Evolutionary conservation across 2,888 invertebrate species (phyloP).

Genomic region (Pammene fasciana): DNA sequence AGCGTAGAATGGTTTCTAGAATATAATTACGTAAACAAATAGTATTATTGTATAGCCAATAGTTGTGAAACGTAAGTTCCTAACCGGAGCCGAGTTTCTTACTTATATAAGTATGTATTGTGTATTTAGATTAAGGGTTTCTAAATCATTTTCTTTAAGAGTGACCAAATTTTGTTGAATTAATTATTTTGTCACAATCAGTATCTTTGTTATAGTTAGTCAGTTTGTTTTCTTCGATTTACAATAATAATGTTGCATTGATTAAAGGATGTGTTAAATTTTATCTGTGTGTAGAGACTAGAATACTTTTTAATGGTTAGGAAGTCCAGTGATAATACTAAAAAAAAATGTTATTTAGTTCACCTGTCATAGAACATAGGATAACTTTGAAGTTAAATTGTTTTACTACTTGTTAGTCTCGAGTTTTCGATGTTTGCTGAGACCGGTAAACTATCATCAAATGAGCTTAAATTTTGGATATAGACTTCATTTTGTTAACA

Average conservation of each 20-base stretch:
- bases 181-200: neutral
- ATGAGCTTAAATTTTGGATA: too few species aligned
- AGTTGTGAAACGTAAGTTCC: conserved; percentile 13
- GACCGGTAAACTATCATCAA: too few species aligned
- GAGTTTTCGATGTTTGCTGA: neutral
- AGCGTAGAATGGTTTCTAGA: conserved; percentile 8
- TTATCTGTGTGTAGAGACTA: neutral
- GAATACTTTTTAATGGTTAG: neutral
- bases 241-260: conserved; percentile 1
- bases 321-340: neutral
- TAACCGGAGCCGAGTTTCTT: conserved; percentile 8
- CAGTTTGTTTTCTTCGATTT: neutral
- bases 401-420: conserved; percentile 1
- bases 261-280: neutral
- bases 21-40: conserved; percentile 13
- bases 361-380: neutral
- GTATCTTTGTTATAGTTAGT: neutral
- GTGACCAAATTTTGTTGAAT: neutral
- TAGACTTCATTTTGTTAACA: too few species aligned
- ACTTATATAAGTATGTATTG: conserved; percentile 10
- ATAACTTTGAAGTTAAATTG: neutral
- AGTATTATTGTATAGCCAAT: conserved; percentile 23
- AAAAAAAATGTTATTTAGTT: neutral
- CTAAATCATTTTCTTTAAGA: conserved; percentile 1
- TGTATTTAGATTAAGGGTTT: conserved; percentile 4